A percentile compares a stretch with the other conserved stretches of the same genome.
These are phyloP conservation scores for Spodoptera frugiperda DNA, from an alignment of 1,140 invertebrate genomes.

Conservation along the genomic window DNA sequence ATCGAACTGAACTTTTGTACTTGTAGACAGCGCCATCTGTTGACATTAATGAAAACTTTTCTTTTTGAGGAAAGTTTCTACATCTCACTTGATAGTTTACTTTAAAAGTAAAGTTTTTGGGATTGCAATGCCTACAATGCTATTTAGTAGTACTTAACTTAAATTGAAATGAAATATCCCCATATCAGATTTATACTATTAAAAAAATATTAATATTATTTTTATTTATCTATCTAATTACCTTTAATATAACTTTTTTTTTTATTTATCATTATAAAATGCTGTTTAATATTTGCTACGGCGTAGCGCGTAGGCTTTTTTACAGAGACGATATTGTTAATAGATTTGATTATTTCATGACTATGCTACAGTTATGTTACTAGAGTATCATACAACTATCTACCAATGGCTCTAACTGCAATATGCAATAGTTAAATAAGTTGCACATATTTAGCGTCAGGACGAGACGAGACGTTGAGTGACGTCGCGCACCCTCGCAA, in stretches of 20 bases:
- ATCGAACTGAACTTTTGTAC: neutral
- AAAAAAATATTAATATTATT: too few relatives aligned
- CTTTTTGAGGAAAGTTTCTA: too few relatives aligned
- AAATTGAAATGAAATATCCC: too few relatives aligned
- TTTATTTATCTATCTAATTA: too few relatives aligned
- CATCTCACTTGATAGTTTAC: neutral
- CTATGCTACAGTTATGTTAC: too few relatives aligned
- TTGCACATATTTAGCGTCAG: constrained; percentile 22
- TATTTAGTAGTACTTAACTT: too few relatives aligned
- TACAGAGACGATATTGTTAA: neutral
- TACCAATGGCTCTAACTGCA: neutral
- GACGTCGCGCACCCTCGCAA: constrained; percentile 52
- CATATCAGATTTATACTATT: too few relatives aligned
- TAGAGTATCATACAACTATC: too few relatives aligned
- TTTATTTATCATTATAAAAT: too few relatives aligned
- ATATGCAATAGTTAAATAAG: constrained; percentile 30
- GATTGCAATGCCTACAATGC: too few relatives aligned
- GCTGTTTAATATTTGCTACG: too few relatives aligned
- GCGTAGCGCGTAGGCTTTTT: neutral
- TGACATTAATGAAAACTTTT: neutral
- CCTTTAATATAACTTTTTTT: neutral
- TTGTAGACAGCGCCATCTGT: constrained; percentile 35
- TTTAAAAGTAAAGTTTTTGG: neutral
- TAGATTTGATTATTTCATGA: too few relatives aligned
- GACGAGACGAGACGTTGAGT: constrained; percentile 47